Percentiles rank a stretch among this genome's conserved stretches.
Evolutionary conservation across 2,797 vertebrate genomes (phyloP).

Genomic region (Eospalax fontanierii): DNA sequence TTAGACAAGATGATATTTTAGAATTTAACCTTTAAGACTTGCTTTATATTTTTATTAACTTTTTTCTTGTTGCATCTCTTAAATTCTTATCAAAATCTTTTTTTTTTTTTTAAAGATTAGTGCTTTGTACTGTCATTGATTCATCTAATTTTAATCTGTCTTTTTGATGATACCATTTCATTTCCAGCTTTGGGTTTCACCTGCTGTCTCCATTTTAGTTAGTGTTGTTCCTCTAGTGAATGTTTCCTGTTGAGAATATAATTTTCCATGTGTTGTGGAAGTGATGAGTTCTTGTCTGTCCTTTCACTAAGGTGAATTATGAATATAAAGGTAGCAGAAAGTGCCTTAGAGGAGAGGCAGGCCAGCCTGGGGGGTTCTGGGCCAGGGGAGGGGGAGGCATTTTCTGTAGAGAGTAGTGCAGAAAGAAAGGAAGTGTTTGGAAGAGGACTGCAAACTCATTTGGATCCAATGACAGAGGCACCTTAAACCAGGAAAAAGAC

Average conservation of each 20-base stretch:
- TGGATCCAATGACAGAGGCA: not conserved
- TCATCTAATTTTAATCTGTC: constrained; percentile 24
- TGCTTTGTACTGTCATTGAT: constrained; percentile 8
- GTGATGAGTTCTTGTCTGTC: not conserved
- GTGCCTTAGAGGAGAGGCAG: not conserved
- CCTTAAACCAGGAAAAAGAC: not conserved
- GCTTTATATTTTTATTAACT: not conserved
- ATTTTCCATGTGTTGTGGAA: not conserved
- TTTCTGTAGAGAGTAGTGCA: not conserved
- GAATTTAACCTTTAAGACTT: constrained; percentile 43
- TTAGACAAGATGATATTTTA: constrained; percentile 47
- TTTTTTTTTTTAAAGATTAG: constrained; percentile 38
- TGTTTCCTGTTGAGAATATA: not conserved
- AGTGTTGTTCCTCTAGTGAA: not conserved
- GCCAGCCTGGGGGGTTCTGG: not conserved
- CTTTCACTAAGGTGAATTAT: not conserved
- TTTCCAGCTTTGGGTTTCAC: constrained; percentile 29
- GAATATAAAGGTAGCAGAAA: not conserved
- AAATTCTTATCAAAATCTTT: constrained; percentile 40
- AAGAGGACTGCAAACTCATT: not conserved
- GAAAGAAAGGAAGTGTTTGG: not conserved
- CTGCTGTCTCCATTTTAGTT: not conserved
- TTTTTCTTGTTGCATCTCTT: constrained; percentile 17
- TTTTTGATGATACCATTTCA: not conserved
- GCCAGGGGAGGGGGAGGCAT: no score